Base-by-base conservation (phyloP, 2,888 invertebrate species). In the Lamellibrachia satsuma region DNA sequence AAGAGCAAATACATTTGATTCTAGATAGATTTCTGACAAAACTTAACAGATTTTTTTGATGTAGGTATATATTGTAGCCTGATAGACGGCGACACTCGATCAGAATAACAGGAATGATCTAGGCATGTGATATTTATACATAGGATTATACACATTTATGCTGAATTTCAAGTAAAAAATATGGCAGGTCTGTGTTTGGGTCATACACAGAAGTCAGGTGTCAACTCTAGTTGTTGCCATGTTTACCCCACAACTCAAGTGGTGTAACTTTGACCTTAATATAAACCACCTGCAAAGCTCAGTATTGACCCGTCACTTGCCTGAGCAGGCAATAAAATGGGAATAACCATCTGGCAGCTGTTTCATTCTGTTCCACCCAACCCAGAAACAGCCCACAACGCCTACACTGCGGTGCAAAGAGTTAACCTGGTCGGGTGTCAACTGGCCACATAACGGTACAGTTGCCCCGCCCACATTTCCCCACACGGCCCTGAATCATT, bases 211-310 rank as follows among this genome's bases (percentile, higher is more conserved):
- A 39, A 39, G 22, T 15, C 75, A 75, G 2, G 75, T 75, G 75
- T 75, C 75, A 75, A 22, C 75, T 75, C 15, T 39, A 22, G 75
- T 75, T 22, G 75, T 15, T 11, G 15, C 75, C n/a, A 22, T 39
- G 39, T 75, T 75, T 75, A 75, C 75, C 75, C 75, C 75, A 75
- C 22, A 15, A 75, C 15, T 22, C 6, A 39, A 39, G 3, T n/a
- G n/a, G 75, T 75, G 15, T 75, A 75, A 75, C 22, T 22, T 75
- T 75, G 75, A 75, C 75, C 75, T 22, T 75, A 75, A 75, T 75
- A 75, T n/a, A 75, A 75, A 75, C 75, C 75, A 75, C 75, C 75
- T 75, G 75, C 75, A 75, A 75, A 75, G 55, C 75, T 75, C 22
- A 1, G n/a, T 22, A 22, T 15, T 75, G 75, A 75, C 75, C 75